Percentiles rank a stretch among this genome's conserved stretches.
Conservation (phyloP, 2,797 vertebrate genomes). For the Myoxocephalus aenaeus region DNA sequence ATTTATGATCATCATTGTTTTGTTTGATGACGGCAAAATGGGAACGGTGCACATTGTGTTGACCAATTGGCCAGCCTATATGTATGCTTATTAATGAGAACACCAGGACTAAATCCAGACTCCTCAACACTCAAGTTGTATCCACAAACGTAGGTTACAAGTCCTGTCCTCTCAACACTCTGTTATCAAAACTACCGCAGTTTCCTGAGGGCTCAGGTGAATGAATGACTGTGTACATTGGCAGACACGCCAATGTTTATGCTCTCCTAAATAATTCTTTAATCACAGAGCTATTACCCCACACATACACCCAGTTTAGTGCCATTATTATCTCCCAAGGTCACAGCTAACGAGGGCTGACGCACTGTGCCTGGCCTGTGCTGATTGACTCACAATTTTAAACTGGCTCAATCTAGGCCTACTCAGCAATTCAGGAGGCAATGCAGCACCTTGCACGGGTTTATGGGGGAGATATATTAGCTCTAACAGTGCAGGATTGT, state of each 20-base stretch:
- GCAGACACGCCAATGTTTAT: conserved; percentile 75
- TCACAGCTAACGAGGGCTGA: conserved; percentile 82
- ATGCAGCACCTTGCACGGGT: conserved; percentile 56
- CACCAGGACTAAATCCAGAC: neutral
- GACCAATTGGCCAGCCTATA: conserved; percentile 19
- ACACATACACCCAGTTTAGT: conserved; percentile 76
- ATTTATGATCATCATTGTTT: conserved; percentile 50
- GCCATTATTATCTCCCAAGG: conserved; percentile 86
- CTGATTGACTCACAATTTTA: conserved; percentile 82
- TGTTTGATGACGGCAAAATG: conserved; percentile 29
- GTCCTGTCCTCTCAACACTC: conserved; percentile 33
- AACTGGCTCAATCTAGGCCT: conserved; percentile 72
- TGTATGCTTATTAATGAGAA: conserved; percentile 39
- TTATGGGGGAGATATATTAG: conserved; percentile 73
- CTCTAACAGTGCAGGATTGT: conserved; percentile 53
- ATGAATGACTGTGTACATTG: conserved; percentile 60
- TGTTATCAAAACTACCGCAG: conserved; percentile 45
- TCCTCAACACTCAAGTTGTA: conserved; percentile 4
- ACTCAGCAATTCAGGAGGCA: conserved; percentile 79
- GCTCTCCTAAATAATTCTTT: conserved; percentile 79
- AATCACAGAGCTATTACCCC: conserved; percentile 81
- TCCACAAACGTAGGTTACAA: conserved; percentile 5
- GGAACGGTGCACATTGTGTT: conserved; percentile 21
- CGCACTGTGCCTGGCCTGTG: conserved; percentile 65
- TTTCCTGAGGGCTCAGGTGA: conserved; percentile 53